phyloP scores from a whole-genome alignment of 1,140 invertebrate genomes.

The Brachionus calyciflorus region DNA sequence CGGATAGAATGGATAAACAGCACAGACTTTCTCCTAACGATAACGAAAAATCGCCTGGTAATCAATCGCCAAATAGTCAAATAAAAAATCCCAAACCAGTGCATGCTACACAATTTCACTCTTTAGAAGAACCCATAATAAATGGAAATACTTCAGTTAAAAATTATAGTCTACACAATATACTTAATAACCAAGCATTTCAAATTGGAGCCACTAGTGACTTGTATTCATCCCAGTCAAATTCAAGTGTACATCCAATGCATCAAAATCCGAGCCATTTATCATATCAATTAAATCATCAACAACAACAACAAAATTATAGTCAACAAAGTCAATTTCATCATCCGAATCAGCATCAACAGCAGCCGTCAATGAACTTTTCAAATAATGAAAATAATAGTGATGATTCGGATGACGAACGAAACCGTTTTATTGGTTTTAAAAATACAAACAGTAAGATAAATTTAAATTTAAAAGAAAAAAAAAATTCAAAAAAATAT shows the following conservation, averaged over 20 bases:
- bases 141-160: not conserved
- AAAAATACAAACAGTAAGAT: constrained; percentile 26
- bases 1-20: constrained; percentile 32
- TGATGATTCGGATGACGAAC: constrained; percentile 19
- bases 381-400: not conserved
- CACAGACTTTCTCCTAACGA: not conserved
- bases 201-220: not conserved
- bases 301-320: not conserved
- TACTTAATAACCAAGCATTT: not conserved
- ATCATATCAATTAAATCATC: not conserved
- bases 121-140: not conserved
- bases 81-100: constrained; percentile 1
- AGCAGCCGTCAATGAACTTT: not conserved
- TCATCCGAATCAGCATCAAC: constrained; percentile 1
- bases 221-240: not conserved
- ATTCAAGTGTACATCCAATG: not conserved
- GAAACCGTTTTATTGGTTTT: not conserved
- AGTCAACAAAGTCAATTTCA: not conserved
- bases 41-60: not conserved
- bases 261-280: constrained; percentile 3
- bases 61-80: not conserved
- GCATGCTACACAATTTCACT: not conserved
- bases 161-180: constrained; percentile 1
- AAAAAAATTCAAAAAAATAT: not conserved
- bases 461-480: not conserved